Percentiles rank a stretch among this genome's conserved stretches.
These are phyloP conservation scores for Stomatorhinus ivindoensis DNA, from an alignment of 2,113 vertebrate species.

Conservation along the genomic window DNA sequence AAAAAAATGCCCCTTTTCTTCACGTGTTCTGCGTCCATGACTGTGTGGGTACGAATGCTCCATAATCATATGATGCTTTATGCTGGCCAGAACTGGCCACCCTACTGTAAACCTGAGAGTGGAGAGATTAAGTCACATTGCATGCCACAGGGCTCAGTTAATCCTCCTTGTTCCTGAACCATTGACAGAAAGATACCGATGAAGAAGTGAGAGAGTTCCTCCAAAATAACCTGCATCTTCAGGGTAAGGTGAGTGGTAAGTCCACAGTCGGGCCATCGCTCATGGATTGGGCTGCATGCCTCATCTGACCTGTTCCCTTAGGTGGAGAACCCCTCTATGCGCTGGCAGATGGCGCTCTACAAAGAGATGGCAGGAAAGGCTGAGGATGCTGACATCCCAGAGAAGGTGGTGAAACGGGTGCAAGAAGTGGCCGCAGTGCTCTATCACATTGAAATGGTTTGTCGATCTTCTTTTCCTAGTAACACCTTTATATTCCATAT, in stretches of 20 bases:
- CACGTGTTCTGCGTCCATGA: neutral
- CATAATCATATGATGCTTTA: neutral
- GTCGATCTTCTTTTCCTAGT: conserved; percentile 2
- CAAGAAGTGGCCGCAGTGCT: conserved; percentile 86
- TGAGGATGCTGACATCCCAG: conserved; percentile 73
- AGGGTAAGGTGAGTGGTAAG: conserved; percentile 72
- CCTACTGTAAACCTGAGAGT: neutral
- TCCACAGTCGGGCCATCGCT: neutral
- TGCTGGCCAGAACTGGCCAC: neutral
- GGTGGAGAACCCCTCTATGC: conserved; percentile 83
- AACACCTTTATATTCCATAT: neutral
- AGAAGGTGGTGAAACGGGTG: conserved; percentile 82
- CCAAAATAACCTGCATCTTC: conserved; percentile 83
- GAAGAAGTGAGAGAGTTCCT: conserved; percentile 90
- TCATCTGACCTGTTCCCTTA: conserved; percentile 31
- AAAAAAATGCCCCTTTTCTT: neutral
- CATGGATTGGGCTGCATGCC: too few species aligned
- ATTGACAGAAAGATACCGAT: conserved; percentile 83
- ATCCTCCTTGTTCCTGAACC: neutral
- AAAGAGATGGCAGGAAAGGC: conserved; percentile 80
- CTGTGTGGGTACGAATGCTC: neutral
- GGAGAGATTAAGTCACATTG: neutral
- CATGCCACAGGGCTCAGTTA: neutral
- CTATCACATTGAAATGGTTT: conserved; percentile 80
- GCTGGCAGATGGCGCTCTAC: conserved; percentile 91